phyloP scores from a whole-genome alignment of 2,113 vertebrate species.

The Rafetus swinhoei region DNA sequence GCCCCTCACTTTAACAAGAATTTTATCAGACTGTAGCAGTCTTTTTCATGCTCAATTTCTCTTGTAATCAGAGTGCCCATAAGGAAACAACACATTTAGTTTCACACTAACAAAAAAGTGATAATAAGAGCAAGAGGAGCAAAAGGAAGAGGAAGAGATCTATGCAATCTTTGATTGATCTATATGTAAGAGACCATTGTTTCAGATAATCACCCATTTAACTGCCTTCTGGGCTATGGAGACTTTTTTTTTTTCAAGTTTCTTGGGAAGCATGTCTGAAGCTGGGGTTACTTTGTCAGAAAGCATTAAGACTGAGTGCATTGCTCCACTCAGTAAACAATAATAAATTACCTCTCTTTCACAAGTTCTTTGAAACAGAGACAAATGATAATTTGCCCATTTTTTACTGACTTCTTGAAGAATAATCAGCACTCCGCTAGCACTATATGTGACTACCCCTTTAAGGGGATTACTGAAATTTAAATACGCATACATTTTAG shows the following conservation, averaged over 20 bases:
- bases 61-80: conserved; percentile 46
- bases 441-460: accelerated
- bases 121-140: conserved; percentile 4
- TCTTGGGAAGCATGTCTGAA: background rate
- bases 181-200: background rate
- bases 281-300: background rate
- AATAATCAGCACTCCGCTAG: background rate
- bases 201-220: background rate
- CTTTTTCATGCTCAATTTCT: conserved; percentile 60
- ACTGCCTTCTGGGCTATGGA: background rate
- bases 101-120: conserved; percentile 30
- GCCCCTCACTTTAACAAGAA: conserved; percentile 54
- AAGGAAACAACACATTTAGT: conserved; percentile 60
- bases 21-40: conserved; percentile 55
- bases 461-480: no score
- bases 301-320: background rate
- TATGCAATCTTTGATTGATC: background rate
- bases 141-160: background rate
- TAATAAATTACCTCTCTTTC: background rate
- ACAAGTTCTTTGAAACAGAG: background rate
- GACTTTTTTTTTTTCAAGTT: background rate
- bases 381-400: background rate
- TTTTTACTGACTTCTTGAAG: background rate
- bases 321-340: background rate
- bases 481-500: no score